Evolutionary conservation across 2,888 invertebrate species (phyloP).

Genomic region (Odontocerum albicorne): DNA sequence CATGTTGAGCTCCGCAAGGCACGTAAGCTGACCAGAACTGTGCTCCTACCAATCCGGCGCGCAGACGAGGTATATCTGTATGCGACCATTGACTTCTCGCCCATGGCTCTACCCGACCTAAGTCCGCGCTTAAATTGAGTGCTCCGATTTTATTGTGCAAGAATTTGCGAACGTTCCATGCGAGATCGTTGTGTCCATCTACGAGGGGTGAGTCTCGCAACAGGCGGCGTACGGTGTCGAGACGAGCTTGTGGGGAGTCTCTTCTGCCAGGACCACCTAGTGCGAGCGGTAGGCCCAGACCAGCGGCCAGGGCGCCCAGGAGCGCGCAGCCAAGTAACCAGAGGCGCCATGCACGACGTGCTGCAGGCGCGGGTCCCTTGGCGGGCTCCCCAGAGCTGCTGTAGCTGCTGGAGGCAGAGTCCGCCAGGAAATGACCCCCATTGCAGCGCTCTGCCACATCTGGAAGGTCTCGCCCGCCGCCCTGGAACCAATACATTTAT

Average conservation of each 20-base stretch:
- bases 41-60: slow-evolving; percentile 83
- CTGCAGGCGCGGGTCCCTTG: slow-evolving; percentile 38
- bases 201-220: slow-evolving; percentile 70
- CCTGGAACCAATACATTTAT: slow-evolving; percentile 20
- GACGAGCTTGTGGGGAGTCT: slow-evolving; percentile 62
- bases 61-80: slow-evolving; percentile 85
- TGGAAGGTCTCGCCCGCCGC: slow-evolving; percentile 51
- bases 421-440: slow-evolving; percentile 48
- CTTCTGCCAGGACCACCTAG: slow-evolving; percentile 51
- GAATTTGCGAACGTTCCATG: slow-evolving; percentile 88
- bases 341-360: slow-evolving; percentile 52
- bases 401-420: slow-evolving; percentile 49
- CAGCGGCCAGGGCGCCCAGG: slow-evolving; percentile 60
- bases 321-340: slow-evolving; percentile 62
- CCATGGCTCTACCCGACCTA: slow-evolving; percentile 77
- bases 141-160: slow-evolving; percentile 77
- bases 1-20: slow-evolving; percentile 80
- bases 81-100: slow-evolving; percentile 87
- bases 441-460: slow-evolving; percentile 58
- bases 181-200: slow-evolving; percentile 84
- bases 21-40: slow-evolving; percentile 92
- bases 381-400: slow-evolving; percentile 56
- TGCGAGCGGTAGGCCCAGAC: slow-evolving; percentile 60
- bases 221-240: slow-evolving; percentile 65
- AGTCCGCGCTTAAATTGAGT: slow-evolving; percentile 66